These are phyloP conservation scores for Tachystola acroxantha DNA, from an alignment of 2,888 invertebrate species.

Conservation along the genomic window DNA sequence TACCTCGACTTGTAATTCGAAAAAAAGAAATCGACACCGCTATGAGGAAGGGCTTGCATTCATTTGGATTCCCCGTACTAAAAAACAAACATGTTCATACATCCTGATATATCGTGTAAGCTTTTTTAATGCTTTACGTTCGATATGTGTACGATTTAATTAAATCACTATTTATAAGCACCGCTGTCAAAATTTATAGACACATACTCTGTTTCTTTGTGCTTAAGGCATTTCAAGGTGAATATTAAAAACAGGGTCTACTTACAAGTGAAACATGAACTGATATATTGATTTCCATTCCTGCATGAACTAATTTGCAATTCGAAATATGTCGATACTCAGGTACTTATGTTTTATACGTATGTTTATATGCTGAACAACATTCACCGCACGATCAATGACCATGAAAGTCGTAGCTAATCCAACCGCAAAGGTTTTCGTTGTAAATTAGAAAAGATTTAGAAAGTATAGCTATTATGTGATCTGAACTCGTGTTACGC, in stretches of 20 bases:
- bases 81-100: too few relatives aligned
- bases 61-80: background rate
- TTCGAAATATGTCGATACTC: conserved; percentile 13
- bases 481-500: conserved; percentile 53
- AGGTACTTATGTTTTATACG: conserved; percentile 3
- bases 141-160: too few relatives aligned
- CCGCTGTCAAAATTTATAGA: too few relatives aligned
- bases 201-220: background rate
- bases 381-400: conserved; percentile 21
- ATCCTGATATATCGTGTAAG: too few relatives aligned
- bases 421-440: conserved; percentile 34
- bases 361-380: conserved; percentile 8
- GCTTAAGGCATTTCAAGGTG: conserved; percentile 6
- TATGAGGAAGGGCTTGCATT: conserved; percentile 38
- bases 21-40: conserved; percentile 28
- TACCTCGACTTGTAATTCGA: conserved; percentile 17
- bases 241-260: conserved; percentile 3
- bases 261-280: conserved; percentile 4
- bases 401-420: conserved; percentile 29
- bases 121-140: too few relatives aligned
- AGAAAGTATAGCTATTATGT: conserved; percentile 54
- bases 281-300: conserved; percentile 19
- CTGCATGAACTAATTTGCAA: conserved; percentile 16
- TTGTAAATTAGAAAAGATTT: conserved; percentile 45
- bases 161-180: too few relatives aligned